Evolutionary conservation across 2,888 invertebrate species (phyloP), one percentile per base, ranked within the genome.

Genomic region (Tenodera sinensis): DNA sequence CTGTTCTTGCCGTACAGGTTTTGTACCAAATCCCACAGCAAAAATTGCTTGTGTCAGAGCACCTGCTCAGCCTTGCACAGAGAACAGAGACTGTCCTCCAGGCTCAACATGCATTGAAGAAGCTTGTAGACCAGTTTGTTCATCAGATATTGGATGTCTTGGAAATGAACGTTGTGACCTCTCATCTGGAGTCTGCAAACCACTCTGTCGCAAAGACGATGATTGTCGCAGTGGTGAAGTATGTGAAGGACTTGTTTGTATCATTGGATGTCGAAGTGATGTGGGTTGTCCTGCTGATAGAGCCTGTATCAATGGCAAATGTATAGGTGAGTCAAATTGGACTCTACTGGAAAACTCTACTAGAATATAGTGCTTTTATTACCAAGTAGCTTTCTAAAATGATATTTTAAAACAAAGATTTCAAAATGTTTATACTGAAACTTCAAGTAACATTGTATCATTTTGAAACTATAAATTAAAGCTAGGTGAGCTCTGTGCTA

Each of bases 151-250:
- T 0, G 96, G 97, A 90, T 98, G 98, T 91, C 94, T 98, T 91
- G 96, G 96, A 92, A 98, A 98, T 91, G 98, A 98, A 93, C 95
- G 96, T 89, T 97, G 97, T 91, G 95, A 95, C 90, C 92, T 92
- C n/a, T 91, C 93, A 8, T 92, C 92, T n/a, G 97, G 98, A 88
- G 95, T 97, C 4, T 98, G 98, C 92, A 97, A 97, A 91, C 97
- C 97, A 0, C 94, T 97, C 3, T 98, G 98, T 92, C 95, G 97
- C 87, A 95, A 96, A 88, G 98, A 98, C 92, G 96, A 97, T 91
- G 98, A 98, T 92, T 98, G 98, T 91, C 95, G 97, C 88, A 97
- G 96, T 91, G 97, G 97, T 82, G 98, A 98, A 93, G 96, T 98
- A 88, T 98, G 98, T 92, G 96, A 97, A 92, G 96, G 97, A 42